Percentiles rank a stretch among this genome's conserved stretches.
These are phyloP conservation scores for Drosophila kepulauana DNA, from an alignment of 1,140 invertebrate species.

Conservation along the genomic window DNA sequence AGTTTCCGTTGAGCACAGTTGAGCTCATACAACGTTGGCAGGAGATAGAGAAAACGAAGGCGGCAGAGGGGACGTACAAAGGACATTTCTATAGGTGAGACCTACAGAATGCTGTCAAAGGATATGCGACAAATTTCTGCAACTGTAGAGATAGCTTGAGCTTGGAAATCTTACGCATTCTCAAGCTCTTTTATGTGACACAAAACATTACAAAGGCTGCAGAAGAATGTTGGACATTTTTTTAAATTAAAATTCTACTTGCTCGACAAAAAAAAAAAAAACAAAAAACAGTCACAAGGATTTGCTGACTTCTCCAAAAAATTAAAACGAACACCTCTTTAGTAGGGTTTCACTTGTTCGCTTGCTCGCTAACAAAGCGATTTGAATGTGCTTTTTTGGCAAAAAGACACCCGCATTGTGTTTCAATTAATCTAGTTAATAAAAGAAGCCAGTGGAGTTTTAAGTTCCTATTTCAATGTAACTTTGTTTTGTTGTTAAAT, in stretches of 20 bases:
- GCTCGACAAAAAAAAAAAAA: not conserved
- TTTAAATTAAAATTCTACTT: slow-evolving; percentile 24
- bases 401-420: not conserved
- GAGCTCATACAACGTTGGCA: slow-evolving; percentile 10
- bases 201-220: slow-evolving; percentile 20
- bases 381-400: slow-evolving; percentile 6
- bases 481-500: too few species aligned
- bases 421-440: slow-evolving; percentile 6
- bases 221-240: slow-evolving; percentile 15
- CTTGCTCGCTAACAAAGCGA: not conserved
- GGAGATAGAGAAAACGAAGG: not conserved
- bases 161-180: slow-evolving; percentile 28
- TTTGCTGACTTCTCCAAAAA: not conserved
- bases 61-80: slow-evolving; percentile 1
- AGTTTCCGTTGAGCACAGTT: slow-evolving; percentile 55
- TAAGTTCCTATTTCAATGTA: too few species aligned
- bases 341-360: slow-evolving; percentile 1
- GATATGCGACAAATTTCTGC: slow-evolving; percentile 13
- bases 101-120: slow-evolving; percentile 19
- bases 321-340: slow-evolving; percentile 3
- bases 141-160: slow-evolving; percentile 18
- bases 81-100: slow-evolving; percentile 8
- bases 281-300: not conserved
- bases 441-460: not conserved
- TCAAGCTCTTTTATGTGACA: not conserved